phyloP scores from a whole-genome alignment of 2,113 vertebrate genomes.

The Odontesthes bonariensis region DNA sequence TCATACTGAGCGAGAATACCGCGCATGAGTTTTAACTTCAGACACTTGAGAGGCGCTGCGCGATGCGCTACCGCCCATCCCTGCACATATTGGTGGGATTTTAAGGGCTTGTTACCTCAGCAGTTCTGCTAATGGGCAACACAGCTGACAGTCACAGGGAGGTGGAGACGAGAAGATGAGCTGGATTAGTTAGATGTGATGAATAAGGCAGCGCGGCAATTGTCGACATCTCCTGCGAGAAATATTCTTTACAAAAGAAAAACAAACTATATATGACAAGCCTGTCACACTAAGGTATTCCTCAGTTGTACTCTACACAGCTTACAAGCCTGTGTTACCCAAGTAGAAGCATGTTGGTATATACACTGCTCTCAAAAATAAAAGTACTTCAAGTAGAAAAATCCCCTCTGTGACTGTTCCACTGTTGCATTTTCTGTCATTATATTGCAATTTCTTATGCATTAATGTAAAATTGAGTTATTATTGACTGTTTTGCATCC shows the following conservation, averaged over 20 bases:
- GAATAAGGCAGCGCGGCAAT: background rate
- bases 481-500: background rate
- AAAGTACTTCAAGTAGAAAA: background rate
- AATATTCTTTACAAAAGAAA: too few species aligned
- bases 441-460: background rate
- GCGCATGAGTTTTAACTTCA: constrained; percentile 84
- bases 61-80: constrained; percentile 69
- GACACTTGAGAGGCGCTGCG: constrained; percentile 59
- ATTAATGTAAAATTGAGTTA: background rate
- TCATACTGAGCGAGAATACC: constrained; percentile 64
- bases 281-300: background rate
- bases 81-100: constrained; percentile 73
- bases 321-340: background rate
- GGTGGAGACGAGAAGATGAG: constrained; percentile 26
- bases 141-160: constrained; percentile 44
- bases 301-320: background rate
- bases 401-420: background rate
- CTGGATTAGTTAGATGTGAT: background rate
- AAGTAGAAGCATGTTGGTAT: background rate
- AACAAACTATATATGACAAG: too few species aligned
- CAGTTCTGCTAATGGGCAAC: constrained; percentile 45
- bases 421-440: background rate
- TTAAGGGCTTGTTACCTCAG: constrained; percentile 39
- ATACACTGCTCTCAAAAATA: background rate
- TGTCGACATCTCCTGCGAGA: background rate